Percentiles rank a stretch among this genome's conserved stretches.
phyloP scores from a whole-genome alignment of 2,113 vertebrate genomes.

The Rynchops niger region DNA sequence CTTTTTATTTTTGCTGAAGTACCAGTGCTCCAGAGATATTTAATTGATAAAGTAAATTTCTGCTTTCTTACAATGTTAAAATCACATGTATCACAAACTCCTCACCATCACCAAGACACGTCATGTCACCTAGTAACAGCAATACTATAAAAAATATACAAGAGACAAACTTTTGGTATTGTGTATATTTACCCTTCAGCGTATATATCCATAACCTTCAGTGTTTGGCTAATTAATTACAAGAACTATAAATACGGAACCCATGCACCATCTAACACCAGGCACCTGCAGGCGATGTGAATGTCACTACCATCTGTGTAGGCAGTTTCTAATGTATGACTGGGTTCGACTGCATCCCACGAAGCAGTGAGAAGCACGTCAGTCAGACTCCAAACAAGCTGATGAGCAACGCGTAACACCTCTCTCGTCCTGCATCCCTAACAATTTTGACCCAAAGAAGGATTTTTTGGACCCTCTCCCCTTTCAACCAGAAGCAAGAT shows the following conservation, averaged over 20 bases:
- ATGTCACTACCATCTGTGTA: too few relatives aligned
- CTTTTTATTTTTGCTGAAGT: background rate
- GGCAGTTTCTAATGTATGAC: background rate
- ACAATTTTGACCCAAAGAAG: background rate
- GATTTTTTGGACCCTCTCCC: background rate
- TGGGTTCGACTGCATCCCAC: background rate
- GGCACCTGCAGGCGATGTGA: background rate
- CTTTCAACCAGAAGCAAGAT: background rate
- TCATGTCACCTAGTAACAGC: background rate
- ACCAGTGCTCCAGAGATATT: background rate
- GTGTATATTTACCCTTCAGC: background rate
- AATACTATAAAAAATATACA: background rate
- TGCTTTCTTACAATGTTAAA: background rate
- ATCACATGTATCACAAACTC: background rate
- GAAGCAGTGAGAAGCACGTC: background rate
- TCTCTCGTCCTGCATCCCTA: background rate
- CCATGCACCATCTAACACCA: accelerated
- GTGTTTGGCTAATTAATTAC: background rate
- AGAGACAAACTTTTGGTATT: background rate
- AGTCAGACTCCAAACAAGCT: background rate
- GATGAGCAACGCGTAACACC: background rate
- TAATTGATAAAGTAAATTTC: background rate
- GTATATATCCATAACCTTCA: background rate
- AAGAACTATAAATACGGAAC: background rate
- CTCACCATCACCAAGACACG: background rate